Base-by-base conservation (phyloP, 2,113 vertebrate genomes). In the Cyanoramphus novaezelandiae region DNA sequence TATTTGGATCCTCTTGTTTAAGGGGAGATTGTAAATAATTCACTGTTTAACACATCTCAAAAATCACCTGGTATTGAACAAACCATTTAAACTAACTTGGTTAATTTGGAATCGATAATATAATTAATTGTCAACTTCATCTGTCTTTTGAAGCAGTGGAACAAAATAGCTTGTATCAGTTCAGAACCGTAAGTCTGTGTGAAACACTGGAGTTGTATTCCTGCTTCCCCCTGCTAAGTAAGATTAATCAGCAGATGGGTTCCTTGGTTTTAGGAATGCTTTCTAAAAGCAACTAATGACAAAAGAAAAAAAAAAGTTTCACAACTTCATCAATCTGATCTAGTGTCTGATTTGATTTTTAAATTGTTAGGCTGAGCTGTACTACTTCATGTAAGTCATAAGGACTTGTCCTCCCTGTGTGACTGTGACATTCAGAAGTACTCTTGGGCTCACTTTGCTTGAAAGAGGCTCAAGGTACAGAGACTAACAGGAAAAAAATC, bases 81-180 rank as follows among this genome's bases (percentile, higher is more conserved):
- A 95, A 69, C 43, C 46, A 84, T 92, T 83, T 86, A 82, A 86
- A 81, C 70, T 92, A 92, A 69, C 17, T 69, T 50, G 16, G n/a
- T 39, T 93, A 80, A 88, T 76, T 92, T 84, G 29, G 50, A 93
- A 80, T 93, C 94, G 67, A 93, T 47, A 86, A 41, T 65, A 67
- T 67, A 93, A 94, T 86, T 80, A 94, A 96, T 94, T 82, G 44
- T 55, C 64, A 76, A 76, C 81, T 89, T 75, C 72, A 93, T 90
- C 55, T 69, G 3, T 68, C 92, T 91, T 93, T 43, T 92, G 80
- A 93, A 80, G 82, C 8, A 5, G 68, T 10, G n/a, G 52, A 90
- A 88, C 33, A 75, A 91, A 88, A 60, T 10, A 47, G 69, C n/a
- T 81, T 59, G 16, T 37, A 67, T 55, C 50, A 68, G 12, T 60